phyloP scores from a whole-genome alignment of 2,113 vertebrate species.

The Elephantulus edwardii region DNA sequence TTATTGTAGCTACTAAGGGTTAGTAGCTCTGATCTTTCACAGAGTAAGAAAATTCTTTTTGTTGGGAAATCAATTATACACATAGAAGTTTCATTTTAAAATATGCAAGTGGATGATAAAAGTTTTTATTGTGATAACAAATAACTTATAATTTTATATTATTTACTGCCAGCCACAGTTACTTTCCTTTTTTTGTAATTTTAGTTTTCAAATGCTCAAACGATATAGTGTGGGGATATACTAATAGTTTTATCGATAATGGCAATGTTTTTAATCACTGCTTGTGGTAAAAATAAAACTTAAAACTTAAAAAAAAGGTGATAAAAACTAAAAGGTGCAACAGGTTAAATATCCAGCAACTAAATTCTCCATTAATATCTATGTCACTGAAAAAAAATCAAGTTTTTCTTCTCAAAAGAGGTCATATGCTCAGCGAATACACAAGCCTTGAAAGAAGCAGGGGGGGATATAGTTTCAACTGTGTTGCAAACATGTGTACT shows the following conservation, averaged over 20 bases:
- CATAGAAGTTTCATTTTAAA: not conserved
- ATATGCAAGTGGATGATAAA: not conserved
- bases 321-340: not conserved
- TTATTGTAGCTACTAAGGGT: not conserved
- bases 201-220: not conserved
- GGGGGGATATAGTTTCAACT: not conserved
- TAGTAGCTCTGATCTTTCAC: not conserved
- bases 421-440: no score
- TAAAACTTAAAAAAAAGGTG: no score
- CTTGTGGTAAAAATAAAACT: not conserved
- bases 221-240: not conserved
- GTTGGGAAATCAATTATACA: not conserved
- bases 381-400: not conserved
- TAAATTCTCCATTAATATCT: constrained; percentile 19
- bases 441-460: not conserved
- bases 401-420: not conserved
- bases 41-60: not conserved
- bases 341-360: not conserved
- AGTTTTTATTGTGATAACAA: constrained; percentile 13
- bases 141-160: not conserved
- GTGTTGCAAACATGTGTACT: not conserved
- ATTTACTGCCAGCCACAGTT: not conserved
- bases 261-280: not conserved
- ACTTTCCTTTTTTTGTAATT: not conserved
- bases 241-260: constrained; percentile 28